phyloP scores from a whole-genome alignment of 1,140 invertebrate species.

The Mesaphorura yosii region DNA sequence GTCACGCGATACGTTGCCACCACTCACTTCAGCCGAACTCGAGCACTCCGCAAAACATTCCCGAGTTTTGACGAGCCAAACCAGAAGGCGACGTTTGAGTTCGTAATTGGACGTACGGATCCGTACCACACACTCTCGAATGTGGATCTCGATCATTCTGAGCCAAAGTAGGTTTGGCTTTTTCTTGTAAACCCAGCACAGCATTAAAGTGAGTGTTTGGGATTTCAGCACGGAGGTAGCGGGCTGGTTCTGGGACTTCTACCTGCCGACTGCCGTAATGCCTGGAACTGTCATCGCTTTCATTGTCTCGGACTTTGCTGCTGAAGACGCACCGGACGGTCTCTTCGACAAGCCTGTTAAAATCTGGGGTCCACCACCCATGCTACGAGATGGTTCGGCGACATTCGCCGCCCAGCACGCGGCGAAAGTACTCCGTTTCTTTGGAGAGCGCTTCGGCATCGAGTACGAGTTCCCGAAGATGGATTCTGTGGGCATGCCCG shows the following conservation, averaged over 20 bases:
- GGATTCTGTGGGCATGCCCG: slow-evolving; percentile 48
- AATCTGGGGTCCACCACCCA: slow-evolving; percentile 15
- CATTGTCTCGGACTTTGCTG: slow-evolving; percentile 17
- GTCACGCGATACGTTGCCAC: slow-evolving; percentile 8
- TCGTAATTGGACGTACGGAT: slow-evolving; percentile 43
- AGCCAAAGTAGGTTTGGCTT: slow-evolving; percentile 6
- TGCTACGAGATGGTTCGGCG: slow-evolving; percentile 7
- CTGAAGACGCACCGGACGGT: slow-evolving; percentile 1
- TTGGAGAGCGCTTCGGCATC: slow-evolving; percentile 44
- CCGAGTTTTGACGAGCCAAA: slow-evolving; percentile 87
- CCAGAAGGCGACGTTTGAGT: slow-evolving; percentile 59
- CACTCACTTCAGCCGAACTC: slow-evolving; percentile 5
- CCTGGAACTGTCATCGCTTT: slow-evolving; percentile 19
- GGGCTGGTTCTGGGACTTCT: slow-evolving; percentile 21
- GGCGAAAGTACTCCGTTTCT: slow-evolving; percentile 40
- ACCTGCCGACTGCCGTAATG: slow-evolving; percentile 11
- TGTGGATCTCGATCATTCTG: slow-evolving; percentile 32
- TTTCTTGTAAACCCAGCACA: background rate
- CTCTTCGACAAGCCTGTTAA: slow-evolving; percentile 2
- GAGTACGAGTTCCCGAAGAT: slow-evolving; percentile 40
- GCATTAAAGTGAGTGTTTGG: background rate
- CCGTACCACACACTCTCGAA: slow-evolving; percentile 40
- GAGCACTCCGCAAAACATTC: slow-evolving; percentile 60
- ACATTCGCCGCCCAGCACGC: slow-evolving; percentile 42
- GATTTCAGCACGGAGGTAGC: background rate